Conservation (phyloP, 2,888 invertebrate genomes). For the Apotomis turbidana region DNA sequence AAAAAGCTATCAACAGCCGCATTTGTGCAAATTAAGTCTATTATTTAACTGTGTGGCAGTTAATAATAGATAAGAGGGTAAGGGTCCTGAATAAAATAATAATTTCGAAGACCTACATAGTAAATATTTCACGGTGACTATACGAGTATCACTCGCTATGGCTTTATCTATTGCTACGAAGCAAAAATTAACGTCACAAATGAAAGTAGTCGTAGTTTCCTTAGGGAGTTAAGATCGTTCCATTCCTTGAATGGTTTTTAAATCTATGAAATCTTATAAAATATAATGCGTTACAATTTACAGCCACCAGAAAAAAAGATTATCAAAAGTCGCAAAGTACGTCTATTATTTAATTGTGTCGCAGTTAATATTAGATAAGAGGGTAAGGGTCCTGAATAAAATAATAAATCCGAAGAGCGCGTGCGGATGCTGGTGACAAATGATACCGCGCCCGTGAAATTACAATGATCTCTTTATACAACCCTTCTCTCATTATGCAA, state of each 20-base stretch:
- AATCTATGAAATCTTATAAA: too few species aligned
- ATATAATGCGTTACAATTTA: background rate
- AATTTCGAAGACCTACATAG: slow-evolving; percentile 59
- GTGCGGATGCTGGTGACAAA: slow-evolving; percentile 84
- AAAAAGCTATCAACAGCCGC: slow-evolving; percentile 3
- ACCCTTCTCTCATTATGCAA: slow-evolving; percentile 78
- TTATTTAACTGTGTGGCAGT: slow-evolving; percentile 68
- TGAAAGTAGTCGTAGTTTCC: too few species aligned
- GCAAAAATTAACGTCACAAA: too few species aligned
- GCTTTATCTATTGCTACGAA: too few species aligned
- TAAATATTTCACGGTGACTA: too few species aligned
- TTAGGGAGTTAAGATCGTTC: too few species aligned
- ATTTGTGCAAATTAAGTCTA: slow-evolving; percentile 43
- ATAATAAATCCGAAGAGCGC: slow-evolving; percentile 78
- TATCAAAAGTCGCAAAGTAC: slow-evolving; percentile 34
- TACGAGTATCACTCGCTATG: too few species aligned
- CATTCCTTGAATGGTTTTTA: too few species aligned
- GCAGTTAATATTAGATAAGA: slow-evolving; percentile 67
- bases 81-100: slow-evolving; percentile 72
- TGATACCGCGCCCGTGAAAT: slow-evolving; percentile 74
- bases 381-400: slow-evolving; percentile 70
- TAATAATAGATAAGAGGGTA: slow-evolving; percentile 73
- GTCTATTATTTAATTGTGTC: slow-evolving; percentile 68
- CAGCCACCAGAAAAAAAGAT: background rate
- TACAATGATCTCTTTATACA: slow-evolving; percentile 77